phyloP scores from a whole-genome alignment of 2,113 vertebrate genomes.

The Myiagra hebetior region DNA sequence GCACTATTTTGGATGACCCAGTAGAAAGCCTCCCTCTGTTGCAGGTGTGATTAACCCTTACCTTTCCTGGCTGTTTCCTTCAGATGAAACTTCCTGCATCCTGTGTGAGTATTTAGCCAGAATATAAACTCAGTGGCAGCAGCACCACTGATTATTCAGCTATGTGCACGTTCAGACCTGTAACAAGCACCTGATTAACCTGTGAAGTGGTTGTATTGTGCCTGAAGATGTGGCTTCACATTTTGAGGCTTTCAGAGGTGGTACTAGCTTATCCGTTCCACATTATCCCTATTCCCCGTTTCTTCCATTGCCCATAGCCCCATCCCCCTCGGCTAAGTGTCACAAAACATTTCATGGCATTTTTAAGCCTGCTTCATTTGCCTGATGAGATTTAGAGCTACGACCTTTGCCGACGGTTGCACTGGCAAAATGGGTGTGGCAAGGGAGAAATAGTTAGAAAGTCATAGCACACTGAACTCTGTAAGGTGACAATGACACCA shows the following conservation, averaged over 20 bases:
- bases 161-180: neutral
- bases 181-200: neutral
- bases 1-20: neutral
- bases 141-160: neutral
- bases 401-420: neutral
- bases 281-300: neutral
- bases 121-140: neutral
- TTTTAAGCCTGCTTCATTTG: neutral
- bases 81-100: neutral
- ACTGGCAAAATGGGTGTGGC: neutral
- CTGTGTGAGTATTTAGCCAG: neutral
- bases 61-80: neutral
- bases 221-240: neutral
- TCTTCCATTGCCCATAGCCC: neutral
- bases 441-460: neutral
- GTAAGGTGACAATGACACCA: neutral
- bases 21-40: neutral
- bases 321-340: neutral
- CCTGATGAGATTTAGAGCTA: neutral
- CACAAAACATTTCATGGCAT: neutral
- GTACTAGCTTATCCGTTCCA: neutral
- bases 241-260: neutral
- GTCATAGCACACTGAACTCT: fast-evolving
- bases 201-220: neutral
- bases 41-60: neutral